Conservation (phyloP, 2,888 invertebrate genomes). For the Ormyrus nitidulus region DNA sequence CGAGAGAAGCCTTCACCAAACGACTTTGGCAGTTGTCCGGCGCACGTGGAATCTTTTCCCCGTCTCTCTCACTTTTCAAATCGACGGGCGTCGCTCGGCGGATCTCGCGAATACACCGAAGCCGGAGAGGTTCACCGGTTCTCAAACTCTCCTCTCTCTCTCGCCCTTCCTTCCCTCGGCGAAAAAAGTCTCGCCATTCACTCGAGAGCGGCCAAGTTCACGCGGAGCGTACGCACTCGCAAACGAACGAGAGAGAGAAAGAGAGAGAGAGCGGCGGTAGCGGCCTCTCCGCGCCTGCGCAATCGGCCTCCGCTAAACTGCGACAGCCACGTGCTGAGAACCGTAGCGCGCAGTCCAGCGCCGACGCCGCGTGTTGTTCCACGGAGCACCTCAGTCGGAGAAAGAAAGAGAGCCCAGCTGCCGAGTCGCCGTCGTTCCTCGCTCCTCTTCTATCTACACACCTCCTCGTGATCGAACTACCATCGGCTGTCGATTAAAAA, state of each 20-base stretch:
- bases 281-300: constrained; percentile 6
- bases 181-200: constrained; percentile 48
- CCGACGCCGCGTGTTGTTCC: constrained; percentile 17
- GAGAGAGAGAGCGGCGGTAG: not conserved
- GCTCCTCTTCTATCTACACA: not conserved
- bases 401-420: not conserved
- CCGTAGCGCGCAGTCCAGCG: constrained; percentile 26
- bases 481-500: not conserved
- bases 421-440: not conserved
- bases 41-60: too few species aligned
- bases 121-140: too few species aligned
- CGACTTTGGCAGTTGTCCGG: too few species aligned
- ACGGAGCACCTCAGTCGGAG: not conserved
- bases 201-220: constrained; percentile 32
- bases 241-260: not conserved
- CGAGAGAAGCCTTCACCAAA: too few species aligned
- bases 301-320: not conserved
- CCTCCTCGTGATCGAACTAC: too few species aligned
- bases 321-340: constrained; percentile 23
- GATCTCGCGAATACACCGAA: too few species aligned
- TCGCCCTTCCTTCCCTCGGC: not conserved
- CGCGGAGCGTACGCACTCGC: not conserved
- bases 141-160: too few species aligned
- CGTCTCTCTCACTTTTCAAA: too few species aligned
- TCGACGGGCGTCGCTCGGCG: too few species aligned